Conservation (phyloP, 2,888 invertebrate species). For the Fissipunctia ypsillon region DNA sequence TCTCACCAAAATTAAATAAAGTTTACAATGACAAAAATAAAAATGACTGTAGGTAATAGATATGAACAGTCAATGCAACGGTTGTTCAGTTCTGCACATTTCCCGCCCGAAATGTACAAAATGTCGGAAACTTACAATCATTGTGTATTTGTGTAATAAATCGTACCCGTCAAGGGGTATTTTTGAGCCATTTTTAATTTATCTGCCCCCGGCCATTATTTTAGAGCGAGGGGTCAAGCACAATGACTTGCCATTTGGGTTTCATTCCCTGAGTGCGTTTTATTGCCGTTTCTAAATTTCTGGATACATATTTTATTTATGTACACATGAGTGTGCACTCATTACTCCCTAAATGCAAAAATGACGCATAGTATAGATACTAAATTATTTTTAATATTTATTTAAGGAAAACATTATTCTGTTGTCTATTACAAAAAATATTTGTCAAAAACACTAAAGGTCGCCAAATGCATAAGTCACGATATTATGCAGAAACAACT, state of each 20-base stretch:
- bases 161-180: conserved; percentile 84
- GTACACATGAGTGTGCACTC: background rate
- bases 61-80: conserved; percentile 49
- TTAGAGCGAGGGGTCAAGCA: conserved; percentile 88
- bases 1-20: conserved; percentile 1
- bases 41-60: too few relatives aligned
- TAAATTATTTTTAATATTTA: background rate
- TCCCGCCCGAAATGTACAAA: conserved; percentile 57
- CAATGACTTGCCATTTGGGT: conserved; percentile 81
- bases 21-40: conserved; percentile 27
- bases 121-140: conserved; percentile 73
- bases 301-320: conserved; percentile 60
- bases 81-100: conserved; percentile 56
- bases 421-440: background rate
- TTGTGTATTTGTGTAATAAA: conserved; percentile 72
- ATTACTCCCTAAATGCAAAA: background rate
- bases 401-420: background rate
- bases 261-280: conserved; percentile 82
- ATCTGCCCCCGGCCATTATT: conserved; percentile 89
- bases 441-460: background rate
- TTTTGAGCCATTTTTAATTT: conserved; percentile 90
- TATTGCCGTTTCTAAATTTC: conserved; percentile 82
- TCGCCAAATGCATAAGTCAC: background rate
- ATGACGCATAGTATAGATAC: background rate
- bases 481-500: conserved; percentile 20